Base-by-base conservation (phyloP, 2,797 vertebrate species). In the Rhinogobio ventralis region DNA sequence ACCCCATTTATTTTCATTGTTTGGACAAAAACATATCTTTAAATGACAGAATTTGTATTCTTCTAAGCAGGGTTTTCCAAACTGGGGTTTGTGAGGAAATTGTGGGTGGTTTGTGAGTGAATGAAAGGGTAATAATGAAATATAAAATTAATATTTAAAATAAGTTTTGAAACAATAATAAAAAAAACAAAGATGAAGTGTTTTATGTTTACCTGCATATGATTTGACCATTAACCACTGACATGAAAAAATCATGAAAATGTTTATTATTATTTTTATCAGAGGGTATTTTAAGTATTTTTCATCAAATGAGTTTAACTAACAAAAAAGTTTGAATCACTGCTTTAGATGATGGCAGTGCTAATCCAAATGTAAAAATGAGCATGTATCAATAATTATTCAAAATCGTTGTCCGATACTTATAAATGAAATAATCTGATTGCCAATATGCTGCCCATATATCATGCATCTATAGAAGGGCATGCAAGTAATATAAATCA, bases 381-480 rank as follows among this genome's bases (percentile, higher is more conserved):
- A 46, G 7, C n/a, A n/a, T n/a, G 9, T 57, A n/a, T 20, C 53
- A 57, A n/a, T 57, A 4, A 23, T n/a, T 57, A n/a, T 57, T n/a
- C 7, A 23, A 55, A 19, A 55, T 7, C 53, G 23, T 23, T 0
- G 0, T 55, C 55, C 1, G 25, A 72, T 72, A 28, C 42, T 28
- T 14, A 46, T 25, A 45, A n/a, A 46, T 46, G 4, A 72, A 46
- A 17, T 2, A 4, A 72, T 46, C 7, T 45, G 10, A n/a, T 23
- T 5, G n/a, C 25, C 51, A 55, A n/a, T 76, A 25, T 76, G 13
- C 73, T 36, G 11, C 30, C 20, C 20, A 6, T 69, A 7, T 25
- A 55, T 60, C 15, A 60, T 77, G 36, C 55, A 25, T 77, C 55
- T 77, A 23, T 77, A 13, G 62, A 62, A 77, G 39, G 33, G 36